Percentiles rank a stretch among this genome's conserved stretches.
phyloP scores from a whole-genome alignment of 2,113 vertebrate genomes.

The Neodon shergylaensis region DNA sequence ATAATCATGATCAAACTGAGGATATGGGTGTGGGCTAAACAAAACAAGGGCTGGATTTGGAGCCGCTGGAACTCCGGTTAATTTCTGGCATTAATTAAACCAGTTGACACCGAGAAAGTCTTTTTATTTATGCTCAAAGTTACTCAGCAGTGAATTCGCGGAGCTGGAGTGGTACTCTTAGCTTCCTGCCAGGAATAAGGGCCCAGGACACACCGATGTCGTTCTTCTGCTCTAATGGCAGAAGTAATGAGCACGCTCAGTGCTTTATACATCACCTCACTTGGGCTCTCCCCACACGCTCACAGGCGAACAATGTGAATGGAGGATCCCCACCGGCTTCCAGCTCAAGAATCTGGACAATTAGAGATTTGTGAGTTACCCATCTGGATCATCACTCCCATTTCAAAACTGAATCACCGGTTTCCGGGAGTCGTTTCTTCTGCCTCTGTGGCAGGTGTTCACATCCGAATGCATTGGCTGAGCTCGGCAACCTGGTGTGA shows the following conservation, averaged over 20 bases:
- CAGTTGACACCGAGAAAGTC: not conserved
- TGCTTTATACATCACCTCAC: not conserved
- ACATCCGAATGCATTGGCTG: conserved; percentile 62
- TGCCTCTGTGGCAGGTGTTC: conserved; percentile 72
- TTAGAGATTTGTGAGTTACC: conserved; percentile 54
- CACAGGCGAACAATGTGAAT: conserved; percentile 35
- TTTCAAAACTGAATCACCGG: conserved; percentile 47
- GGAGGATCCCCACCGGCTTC: not conserved
- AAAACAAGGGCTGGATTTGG: not conserved
- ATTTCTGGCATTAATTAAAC: not conserved
- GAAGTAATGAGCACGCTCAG: not conserved
- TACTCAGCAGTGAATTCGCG: not conserved
- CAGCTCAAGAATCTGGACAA: not conserved
- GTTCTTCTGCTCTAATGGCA: not conserved
- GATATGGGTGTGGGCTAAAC: not conserved
- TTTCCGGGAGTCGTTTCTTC: conserved; percentile 68
- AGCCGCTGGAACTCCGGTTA: not conserved
- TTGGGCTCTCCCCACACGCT: not conserved
- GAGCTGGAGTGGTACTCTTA: not conserved
- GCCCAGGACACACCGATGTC: not conserved
- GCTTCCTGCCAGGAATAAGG: not conserved
- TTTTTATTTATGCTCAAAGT: not conserved
- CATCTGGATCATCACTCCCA: conserved; percentile 62
- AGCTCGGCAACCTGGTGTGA: conserved; percentile 77
- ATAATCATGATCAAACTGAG: not conserved